Evolutionary conservation across 2,888 invertebrate species (phyloP), one percentile per base, ranked within the genome.

Genomic region (Agrilus cyanescens): DNA sequence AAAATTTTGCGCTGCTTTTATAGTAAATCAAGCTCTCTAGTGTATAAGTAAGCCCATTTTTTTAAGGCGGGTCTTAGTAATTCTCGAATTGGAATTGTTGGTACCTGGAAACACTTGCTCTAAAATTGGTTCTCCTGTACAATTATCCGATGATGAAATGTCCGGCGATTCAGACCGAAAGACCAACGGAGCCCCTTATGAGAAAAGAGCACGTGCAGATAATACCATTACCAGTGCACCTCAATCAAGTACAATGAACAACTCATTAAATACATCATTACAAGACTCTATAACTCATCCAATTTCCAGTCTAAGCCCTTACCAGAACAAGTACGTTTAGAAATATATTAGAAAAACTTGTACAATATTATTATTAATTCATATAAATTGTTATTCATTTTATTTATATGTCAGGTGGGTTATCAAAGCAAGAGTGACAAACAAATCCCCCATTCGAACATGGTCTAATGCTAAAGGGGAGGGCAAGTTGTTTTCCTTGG

Each of bases 381-480:
- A 37, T 31, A 43, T n/a, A 4, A 37, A 18, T 15, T 4, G 12
- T 37, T 10, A 41, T 32, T 37, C 12, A 4, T 12, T 12, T 12
- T 32, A 25, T 38, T 43, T 38, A 12, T 37, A 15, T 31, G 38
- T 33, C 51, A 85, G 85, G 56, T 96, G 95, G 94, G 82, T 88
- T 2, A 87, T 97, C 45, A 86, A 86, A 61, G 96, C 83, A 2
- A 75, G 95, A 39, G 87, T 96, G 0, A 84, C 83, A 45, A 79
- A 76, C 53, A 97, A 97, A 62, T 74, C 83, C 0, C 59, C 71
- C 0, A 78, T 96, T 36, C 77, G 87, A 44, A 83, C 82, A 0
- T 97, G 93, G 90, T 87, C 81, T 48, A 97, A 97, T 66, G 82
- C 90, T 0, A 75, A 79, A 44, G 94, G 95, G 0, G 93, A 94